These are phyloP conservation scores for Myotis myotis DNA, from an alignment of 2,797 vertebrate species.

Conservation along the genomic window DNA sequence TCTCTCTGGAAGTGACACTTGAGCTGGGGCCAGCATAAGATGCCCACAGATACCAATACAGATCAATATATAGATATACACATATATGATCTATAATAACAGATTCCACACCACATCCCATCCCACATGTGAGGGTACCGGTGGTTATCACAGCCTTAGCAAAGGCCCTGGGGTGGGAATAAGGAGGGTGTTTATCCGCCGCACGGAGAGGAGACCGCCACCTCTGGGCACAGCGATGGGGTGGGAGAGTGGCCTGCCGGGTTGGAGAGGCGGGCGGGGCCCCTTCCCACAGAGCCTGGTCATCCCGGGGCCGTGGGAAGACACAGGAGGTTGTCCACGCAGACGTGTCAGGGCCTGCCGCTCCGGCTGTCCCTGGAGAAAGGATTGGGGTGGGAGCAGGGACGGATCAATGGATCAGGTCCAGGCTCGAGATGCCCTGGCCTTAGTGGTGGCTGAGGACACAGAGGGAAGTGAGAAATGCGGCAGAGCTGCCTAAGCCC, in stretches of 20 bases:
- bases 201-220: rapidly evolving
- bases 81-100: no score
- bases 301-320: not conserved
- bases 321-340: not conserved
- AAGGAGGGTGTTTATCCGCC: not conserved
- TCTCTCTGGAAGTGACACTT: not conserved
- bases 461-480: not conserved
- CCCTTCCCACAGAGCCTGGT: not conserved
- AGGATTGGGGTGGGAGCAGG: not conserved
- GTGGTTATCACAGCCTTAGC: not conserved
- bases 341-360: not conserved
- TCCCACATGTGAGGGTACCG: not conserved
- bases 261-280: not conserved
- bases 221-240: not conserved
- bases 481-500: not conserved
- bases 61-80: not conserved
- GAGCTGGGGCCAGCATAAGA: not conserved
- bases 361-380: not conserved
- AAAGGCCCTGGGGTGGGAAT: not conserved
- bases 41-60: not conserved
- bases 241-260: rapidly evolving
- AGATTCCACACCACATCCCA: no score
- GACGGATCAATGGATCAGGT: not conserved
- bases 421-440: rapidly evolving
- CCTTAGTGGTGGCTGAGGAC: not conserved